Percentiles rank a stretch among this genome's conserved stretches.
phyloP scores from a whole-genome alignment of 2,888 invertebrate genomes.

The Malacosoma neustria region DNA sequence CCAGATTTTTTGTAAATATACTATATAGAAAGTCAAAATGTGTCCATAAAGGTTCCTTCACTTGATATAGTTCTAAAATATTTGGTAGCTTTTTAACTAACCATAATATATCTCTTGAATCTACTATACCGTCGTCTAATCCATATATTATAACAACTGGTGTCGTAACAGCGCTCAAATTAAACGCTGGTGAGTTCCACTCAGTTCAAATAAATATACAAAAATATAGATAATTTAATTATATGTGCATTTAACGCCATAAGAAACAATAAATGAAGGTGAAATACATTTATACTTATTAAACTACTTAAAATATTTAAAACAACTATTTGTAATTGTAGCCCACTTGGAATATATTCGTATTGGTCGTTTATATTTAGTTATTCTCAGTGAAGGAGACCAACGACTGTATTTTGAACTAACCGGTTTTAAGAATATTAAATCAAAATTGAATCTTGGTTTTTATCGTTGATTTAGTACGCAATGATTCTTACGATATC shows the following conservation, averaged over 20 bases:
- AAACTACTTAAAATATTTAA: too few species aligned
- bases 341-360: too few species aligned
- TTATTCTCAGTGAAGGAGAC: too few species aligned
- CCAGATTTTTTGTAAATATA: slow-evolving; percentile 18
- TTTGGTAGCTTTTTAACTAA: slow-evolving; percentile 70
- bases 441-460: not conserved
- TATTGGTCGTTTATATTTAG: too few species aligned
- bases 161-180: slow-evolving; percentile 30
- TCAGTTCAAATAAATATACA: too few species aligned
- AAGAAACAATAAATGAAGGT: too few species aligned
- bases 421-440: not conserved
- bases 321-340: too few species aligned
- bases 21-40: slow-evolving; percentile 23
- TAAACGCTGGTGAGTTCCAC: slow-evolving; percentile 46
- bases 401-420: too few species aligned
- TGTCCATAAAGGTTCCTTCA: slow-evolving; percentile 58
- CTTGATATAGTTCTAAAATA: slow-evolving; percentile 67
- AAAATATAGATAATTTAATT: too few species aligned
- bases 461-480: not conserved
- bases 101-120: slow-evolving; percentile 72
- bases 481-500: not conserved
- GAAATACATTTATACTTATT: too few species aligned
- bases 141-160: slow-evolving; percentile 46
- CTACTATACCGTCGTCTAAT: slow-evolving; percentile 72
- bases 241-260: too few species aligned